phyloP scores from a whole-genome alignment of 2,113 vertebrate genomes.

The Dascyllus trimaculatus region DNA sequence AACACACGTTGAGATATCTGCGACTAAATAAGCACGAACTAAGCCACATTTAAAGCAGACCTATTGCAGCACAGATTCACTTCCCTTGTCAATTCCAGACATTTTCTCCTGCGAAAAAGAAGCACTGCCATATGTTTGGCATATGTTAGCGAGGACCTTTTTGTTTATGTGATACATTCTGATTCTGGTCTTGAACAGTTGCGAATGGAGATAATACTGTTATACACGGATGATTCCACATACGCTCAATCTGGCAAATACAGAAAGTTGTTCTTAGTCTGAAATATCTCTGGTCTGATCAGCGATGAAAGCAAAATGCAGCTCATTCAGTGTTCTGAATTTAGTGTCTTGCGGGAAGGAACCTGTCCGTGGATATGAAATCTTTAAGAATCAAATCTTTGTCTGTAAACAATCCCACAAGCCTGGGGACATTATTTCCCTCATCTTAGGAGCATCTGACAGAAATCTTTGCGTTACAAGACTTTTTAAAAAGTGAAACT shows the following conservation, averaged over 20 bases:
- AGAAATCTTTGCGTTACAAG: constrained; percentile 11
- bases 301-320: constrained; percentile 13
- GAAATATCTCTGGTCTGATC: constrained; percentile 8
- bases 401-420: constrained; percentile 27
- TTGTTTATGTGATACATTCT: constrained; percentile 35
- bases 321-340: constrained; percentile 32
- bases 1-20: neutral
- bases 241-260: constrained; percentile 13
- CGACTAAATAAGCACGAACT: neutral
- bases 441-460: constrained; percentile 26
- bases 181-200: constrained; percentile 25
- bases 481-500: constrained; percentile 10
- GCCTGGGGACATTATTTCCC: constrained; percentile 22
- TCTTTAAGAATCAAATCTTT: constrained; percentile 44
- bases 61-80: neutral
- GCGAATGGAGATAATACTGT: constrained; percentile 2
- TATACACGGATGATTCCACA: constrained; percentile 24
- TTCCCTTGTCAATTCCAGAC: neutral
- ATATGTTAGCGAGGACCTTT: constrained; percentile 14
- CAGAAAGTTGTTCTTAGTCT: constrained; percentile 17
- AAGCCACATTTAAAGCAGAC: neutral
- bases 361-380: constrained; percentile 13
- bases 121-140: neutral
- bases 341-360: constrained; percentile 14
- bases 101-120: constrained; percentile 5